A percentile compares a stretch with the other conserved stretches of the same genome.
phyloP scores from a whole-genome alignment of 2,113 vertebrate species.

The Podiceps cristatus region DNA sequence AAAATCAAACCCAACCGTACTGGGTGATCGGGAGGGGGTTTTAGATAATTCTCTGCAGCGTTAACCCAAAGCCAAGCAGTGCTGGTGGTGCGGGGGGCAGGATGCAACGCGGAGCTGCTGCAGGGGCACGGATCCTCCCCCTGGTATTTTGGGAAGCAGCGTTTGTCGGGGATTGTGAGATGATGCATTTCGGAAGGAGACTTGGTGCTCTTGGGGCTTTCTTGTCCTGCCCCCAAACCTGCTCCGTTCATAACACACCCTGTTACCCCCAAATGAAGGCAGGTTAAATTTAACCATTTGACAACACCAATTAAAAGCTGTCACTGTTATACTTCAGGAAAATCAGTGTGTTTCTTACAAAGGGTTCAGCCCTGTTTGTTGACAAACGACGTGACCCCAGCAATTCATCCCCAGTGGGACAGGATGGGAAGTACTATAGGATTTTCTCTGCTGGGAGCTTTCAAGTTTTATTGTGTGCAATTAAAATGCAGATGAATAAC shows the following conservation, averaged over 20 bases:
- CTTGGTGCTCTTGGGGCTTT: not conserved
- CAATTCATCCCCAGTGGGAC: constrained; percentile 40
- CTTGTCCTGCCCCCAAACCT: not conserved
- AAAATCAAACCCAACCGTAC: not conserved
- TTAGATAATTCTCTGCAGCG: not conserved
- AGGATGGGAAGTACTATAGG: constrained; percentile 37
- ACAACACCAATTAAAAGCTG: not conserved
- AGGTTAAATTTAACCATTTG: not conserved
- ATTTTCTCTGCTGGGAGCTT: constrained; percentile 63
- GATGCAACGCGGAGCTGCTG: not conserved
- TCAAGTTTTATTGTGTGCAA: constrained; percentile 62
- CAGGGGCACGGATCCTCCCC: not conserved
- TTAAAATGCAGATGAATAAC: constrained; percentile 64
- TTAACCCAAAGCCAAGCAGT: not conserved
- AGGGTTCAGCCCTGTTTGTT: not conserved
- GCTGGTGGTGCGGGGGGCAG: not conserved
- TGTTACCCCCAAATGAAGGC: not conserved
- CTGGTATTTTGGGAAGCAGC: not conserved
- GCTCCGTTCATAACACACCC: not conserved
- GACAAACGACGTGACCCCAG: not conserved
- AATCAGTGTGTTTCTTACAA: not conserved
- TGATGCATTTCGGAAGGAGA: not conserved
- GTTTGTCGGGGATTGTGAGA: not conserved
- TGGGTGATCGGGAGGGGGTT: not conserved
- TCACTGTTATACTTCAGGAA: not conserved